Evolutionary conservation across 1,140 invertebrate species (phyloP).

Genomic region (Drepana arcuata): DNA sequence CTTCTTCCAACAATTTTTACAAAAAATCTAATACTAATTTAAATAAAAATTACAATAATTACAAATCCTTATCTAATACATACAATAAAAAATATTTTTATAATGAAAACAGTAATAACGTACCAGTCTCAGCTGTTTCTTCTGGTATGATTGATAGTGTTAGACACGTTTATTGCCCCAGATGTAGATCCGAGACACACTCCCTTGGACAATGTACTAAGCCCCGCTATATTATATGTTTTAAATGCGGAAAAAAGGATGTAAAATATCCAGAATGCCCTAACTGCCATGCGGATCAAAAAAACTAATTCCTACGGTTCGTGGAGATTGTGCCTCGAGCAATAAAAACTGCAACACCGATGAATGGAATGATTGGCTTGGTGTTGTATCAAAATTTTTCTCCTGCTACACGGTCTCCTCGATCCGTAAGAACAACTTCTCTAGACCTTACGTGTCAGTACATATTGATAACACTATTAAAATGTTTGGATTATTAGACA

Average conservation of each 20-base stretch:
- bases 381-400: slow-evolving; percentile 4
- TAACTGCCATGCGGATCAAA: too few relatives aligned
- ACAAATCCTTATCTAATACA: slow-evolving; percentile 1
- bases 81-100: slow-evolving; percentile 8
- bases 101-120: slow-evolving; percentile 9
- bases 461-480: slow-evolving; percentile 4
- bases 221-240: too few relatives aligned
- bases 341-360: slow-evolving; percentile 1
- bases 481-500: slow-evolving; percentile 13
- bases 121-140: slow-evolving; percentile 1
- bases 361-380: slow-evolving; percentile 10
- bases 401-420: slow-evolving; percentile 2
- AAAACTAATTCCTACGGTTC: too few relatives aligned
- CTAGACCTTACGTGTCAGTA: slow-evolving; percentile 3
- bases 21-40: slow-evolving; percentile 7
- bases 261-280: too few relatives aligned
- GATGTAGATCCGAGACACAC: too few relatives aligned
- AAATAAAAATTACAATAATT: slow-evolving; percentile 7
- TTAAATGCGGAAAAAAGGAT: too few relatives aligned
- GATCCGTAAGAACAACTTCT: slow-evolving; percentile 7
- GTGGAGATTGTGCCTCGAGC: too few relatives aligned
- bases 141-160: not conserved
- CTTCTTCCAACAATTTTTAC: not conserved
- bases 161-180: too few relatives aligned
- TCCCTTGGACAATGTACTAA: too few relatives aligned